phyloP scores from a whole-genome alignment of 2,797 vertebrate species.

The Phataginus tetradactyla region DNA sequence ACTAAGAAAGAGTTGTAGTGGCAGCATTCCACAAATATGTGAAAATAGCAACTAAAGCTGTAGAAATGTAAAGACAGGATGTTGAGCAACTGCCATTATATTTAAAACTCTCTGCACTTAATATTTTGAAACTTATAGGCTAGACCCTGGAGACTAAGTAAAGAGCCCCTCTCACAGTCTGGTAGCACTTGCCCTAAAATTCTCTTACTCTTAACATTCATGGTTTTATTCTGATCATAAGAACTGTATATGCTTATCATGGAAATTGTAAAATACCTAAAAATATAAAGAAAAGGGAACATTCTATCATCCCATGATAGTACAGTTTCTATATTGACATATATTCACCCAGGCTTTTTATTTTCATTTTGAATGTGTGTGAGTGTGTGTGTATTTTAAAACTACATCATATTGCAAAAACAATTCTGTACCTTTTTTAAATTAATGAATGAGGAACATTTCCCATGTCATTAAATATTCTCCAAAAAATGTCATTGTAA shows the following conservation, averaged over 20 bases:
- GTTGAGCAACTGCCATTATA: neutral
- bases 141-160: neutral
- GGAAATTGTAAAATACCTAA: conserved; percentile 2
- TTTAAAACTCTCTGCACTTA: conserved; percentile 9
- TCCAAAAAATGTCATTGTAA: neutral
- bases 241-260: neutral
- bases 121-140: conserved; percentile 24
- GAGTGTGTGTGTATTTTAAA: neutral
- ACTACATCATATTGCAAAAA: neutral
- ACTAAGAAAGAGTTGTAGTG: neutral
- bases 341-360: neutral
- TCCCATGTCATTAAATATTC: neutral
- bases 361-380: neutral
- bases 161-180: neutral
- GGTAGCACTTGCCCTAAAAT: neutral
- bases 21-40: conserved; percentile 25
- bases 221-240: neutral
- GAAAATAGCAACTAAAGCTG: neutral
- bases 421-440: neutral
- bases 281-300: conserved; percentile 7
- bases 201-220: neutral
- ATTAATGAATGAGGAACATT: neutral
- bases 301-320: neutral
- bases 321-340: neutral
- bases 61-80: neutral